These are phyloP conservation scores for Gymnocheta viridis DNA, from an alignment of 2,888 invertebrate species.

Conservation along the genomic window DNA sequence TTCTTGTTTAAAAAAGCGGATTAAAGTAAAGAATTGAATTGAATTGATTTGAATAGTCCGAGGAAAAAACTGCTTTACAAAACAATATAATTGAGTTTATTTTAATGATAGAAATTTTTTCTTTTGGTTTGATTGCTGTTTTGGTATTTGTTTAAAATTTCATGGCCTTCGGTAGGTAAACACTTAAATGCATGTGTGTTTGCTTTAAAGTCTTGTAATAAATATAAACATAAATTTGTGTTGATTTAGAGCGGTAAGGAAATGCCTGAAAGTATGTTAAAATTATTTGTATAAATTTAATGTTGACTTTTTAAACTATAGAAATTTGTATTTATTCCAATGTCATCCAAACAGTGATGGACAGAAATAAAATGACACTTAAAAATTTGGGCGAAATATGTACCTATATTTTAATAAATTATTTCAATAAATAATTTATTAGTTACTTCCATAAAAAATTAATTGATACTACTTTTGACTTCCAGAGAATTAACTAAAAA, in stretches of 20 bases:
- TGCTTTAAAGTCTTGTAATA: neutral
- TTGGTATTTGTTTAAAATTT: neutral
- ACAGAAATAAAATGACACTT: neutral
- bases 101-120: slow-evolving; percentile 11
- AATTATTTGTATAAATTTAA: neutral
- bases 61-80: neutral
- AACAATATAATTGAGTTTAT: slow-evolving; percentile 29
- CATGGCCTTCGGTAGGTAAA: neutral
- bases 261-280: slow-evolving; percentile 58
- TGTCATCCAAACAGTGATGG: slow-evolving; percentile 40
- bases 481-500: too few species aligned
- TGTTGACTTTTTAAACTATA: slow-evolving; percentile 30
- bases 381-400: too few species aligned
- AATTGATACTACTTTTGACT: too few species aligned
- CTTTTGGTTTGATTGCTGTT: neutral
- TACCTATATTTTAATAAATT: too few species aligned
- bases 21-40: slow-evolving; percentile 22
- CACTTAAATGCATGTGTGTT: neutral
- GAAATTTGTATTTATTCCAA: slow-evolving; percentile 26
- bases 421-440: too few species aligned
- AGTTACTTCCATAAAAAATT: too few species aligned
- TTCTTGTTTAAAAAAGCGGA: neutral
- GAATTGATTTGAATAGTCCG: slow-evolving; percentile 35
- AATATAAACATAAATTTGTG: neutral
- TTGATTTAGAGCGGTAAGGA: neutral